A percentile compares a stretch with the other conserved stretches of the same genome.
phyloP scores from a whole-genome alignment of 2,113 vertebrate species.

The Spilogale gracilis region DNA sequence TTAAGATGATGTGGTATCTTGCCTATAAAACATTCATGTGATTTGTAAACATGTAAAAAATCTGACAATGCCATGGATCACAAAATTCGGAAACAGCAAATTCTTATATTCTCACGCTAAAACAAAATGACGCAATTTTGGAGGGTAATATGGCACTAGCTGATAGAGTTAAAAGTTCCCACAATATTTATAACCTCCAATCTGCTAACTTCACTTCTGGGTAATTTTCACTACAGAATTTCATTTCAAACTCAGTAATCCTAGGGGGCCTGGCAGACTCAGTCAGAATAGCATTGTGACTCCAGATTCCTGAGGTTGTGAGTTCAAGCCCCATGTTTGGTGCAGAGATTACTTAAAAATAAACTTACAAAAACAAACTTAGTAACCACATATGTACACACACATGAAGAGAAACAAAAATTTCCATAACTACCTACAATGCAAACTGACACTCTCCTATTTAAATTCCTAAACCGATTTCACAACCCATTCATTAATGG shows the following conservation, averaged over 20 bases:
- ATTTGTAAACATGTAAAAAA: slow-evolving; percentile 49
- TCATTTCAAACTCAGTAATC: slow-evolving; percentile 32
- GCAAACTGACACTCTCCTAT: not conserved
- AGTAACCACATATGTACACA: not conserved
- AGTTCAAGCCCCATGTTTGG: not conserved
- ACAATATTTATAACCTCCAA: not conserved
- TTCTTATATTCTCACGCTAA: not conserved
- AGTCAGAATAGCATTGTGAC: not conserved
- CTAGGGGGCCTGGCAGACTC: not conserved
- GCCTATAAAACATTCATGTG: not conserved
- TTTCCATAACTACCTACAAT: slow-evolving; percentile 3
- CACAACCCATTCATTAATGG: not conserved
- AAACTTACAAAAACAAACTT: not conserved
- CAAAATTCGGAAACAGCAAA: slow-evolving; percentile 13
- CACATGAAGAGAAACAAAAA: not conserved
- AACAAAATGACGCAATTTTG: slow-evolving; percentile 16
- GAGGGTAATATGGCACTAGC: not conserved
- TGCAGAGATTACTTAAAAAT: not conserved
- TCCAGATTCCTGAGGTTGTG: not conserved
- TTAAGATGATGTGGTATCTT: not conserved
- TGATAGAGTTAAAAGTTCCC: not conserved
- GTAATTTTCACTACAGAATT: not conserved
- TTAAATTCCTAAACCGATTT: not conserved
- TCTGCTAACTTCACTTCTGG: not conserved
- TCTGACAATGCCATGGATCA: not conserved